These are phyloP conservation scores for Lamellibrachia columna DNA, from an alignment of 2,888 invertebrate genomes.

Conservation along the genomic window DNA sequence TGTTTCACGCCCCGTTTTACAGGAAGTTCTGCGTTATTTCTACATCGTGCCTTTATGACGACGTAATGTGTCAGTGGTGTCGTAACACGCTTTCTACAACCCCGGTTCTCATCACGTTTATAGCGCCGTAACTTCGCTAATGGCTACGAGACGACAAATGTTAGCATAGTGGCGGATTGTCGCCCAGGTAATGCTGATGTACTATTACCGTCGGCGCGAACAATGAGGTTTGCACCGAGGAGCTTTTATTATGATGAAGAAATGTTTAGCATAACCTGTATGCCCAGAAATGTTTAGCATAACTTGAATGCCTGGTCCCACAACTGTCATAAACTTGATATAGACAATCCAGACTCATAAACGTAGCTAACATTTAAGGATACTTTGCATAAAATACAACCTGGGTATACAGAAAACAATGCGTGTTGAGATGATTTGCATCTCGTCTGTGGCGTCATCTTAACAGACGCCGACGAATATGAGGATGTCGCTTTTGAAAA, in stretches of 20 bases:
- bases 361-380: neutral
- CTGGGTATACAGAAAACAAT: neutral
- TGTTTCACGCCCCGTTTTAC: neutral
- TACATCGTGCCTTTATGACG: neutral
- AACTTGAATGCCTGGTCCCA: neutral
- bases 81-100: neutral
- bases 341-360: neutral
- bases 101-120: neutral
- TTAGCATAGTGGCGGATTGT: slow-evolving; percentile 3
- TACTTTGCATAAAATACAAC: slow-evolving; percentile 6
- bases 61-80: neutral
- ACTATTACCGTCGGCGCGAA: neutral
- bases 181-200: neutral
- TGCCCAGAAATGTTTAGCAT: neutral
- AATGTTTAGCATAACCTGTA: neutral
- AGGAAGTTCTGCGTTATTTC: neutral
- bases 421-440: neutral
- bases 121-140: slow-evolving; percentile 6
- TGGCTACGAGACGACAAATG: slow-evolving; percentile 9
- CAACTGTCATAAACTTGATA: neutral
- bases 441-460: neutral
- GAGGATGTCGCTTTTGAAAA: slow-evolving; percentile 14
- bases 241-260: neutral
- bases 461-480: slow-evolving; percentile 1
- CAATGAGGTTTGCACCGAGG: neutral